Evolutionary conservation across 2,888 invertebrate species (phyloP), one percentile per base, ranked within the genome.

Genomic region (Dasysyrphus tricinctus): DNA sequence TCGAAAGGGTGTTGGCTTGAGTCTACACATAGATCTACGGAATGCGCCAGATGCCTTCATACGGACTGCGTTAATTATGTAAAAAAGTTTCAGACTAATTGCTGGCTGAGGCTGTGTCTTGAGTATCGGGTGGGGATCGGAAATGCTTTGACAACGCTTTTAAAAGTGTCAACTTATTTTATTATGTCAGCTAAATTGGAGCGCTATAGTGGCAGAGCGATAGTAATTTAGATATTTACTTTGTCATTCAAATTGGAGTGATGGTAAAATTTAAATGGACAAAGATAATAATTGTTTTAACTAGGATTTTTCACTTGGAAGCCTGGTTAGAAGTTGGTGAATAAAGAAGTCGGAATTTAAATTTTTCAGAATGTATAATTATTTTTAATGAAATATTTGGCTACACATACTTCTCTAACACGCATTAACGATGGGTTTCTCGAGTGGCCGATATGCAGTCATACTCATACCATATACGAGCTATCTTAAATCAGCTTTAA

Each of bases 41-140:
- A 80, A 72, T 84, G 70, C 47, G 57, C 51, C 65, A 57, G 70
- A 76, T 65, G 74, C 75, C 16, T 37, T 59, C 49, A 65, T 63
- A 74, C 65, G 29, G 54, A 7, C 37, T 77, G 73, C 85, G 85
- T 81, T 85, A 85, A 85, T 85, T 85, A 81, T 81, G 77, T 77
- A 74, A 81, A 78, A 85, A 85, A 57, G 63, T 67, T 74, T 73
- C 54, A 44, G 29, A 81, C 85, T 85, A 85, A 85, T 85, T 85
- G 85, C 63, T 61, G 51, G 39, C 5, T 72, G 72, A 72, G 3
- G 65, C 61, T 80, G 85, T 81, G 67, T 8, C 42, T 7, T 39
- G 24, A 19, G 37, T 65, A 16, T 54, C 59, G 67, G 72, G 47
- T 51, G 56, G 73, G 56, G 11, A 69, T 4, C 0, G 6, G 61